A percentile compares a stretch with the other conserved stretches of the same genome.
Evolutionary conservation across 1,140 invertebrate genomes (phyloP).

Genomic region (Dinoponera quadriceps): DNA sequence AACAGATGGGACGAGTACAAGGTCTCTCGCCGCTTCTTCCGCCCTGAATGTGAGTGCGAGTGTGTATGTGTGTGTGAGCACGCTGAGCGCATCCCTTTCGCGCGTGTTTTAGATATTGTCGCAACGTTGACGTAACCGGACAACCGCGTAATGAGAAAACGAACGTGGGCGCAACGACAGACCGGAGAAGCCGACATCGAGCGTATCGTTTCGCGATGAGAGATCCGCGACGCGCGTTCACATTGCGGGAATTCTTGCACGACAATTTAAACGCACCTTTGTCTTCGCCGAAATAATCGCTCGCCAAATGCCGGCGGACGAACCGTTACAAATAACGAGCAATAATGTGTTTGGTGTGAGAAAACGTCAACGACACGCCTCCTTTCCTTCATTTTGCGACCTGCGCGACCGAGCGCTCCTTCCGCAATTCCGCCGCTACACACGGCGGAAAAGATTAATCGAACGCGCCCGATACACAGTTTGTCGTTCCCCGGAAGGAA

Average conservation of each 20-base stretch:
- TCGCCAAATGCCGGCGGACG: no score
- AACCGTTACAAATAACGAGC: neutral
- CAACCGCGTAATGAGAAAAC: conserved; percentile 40
- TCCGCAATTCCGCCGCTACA: neutral
- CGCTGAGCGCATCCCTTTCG: neutral
- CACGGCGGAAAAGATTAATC: conserved; percentile 45
- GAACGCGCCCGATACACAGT: conserved; percentile 6
- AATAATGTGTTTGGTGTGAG: neutral
- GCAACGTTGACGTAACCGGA: conserved; percentile 19
- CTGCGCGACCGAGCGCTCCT: conserved; percentile 3
- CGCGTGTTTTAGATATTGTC: conserved; percentile 18
- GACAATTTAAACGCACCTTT: neutral
- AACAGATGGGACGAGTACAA: neutral
- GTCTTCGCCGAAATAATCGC: neutral
- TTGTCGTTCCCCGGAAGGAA: neutral
- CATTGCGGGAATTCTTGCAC: no score
- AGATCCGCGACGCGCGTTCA: neutral
- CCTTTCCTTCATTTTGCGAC: conserved; percentile 9
- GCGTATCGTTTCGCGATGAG: conserved; percentile 8
- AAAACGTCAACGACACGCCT: conserved; percentile 3
- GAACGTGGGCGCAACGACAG: neutral
- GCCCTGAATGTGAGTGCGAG: neutral
- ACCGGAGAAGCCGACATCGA: conserved; percentile 3
- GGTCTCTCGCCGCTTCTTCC: neutral
- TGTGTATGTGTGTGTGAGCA: no score